A percentile compares a stretch with the other conserved stretches of the same genome.
Conservation (phyloP, 2,888 invertebrate species). For the Drosophila nr. fundita region DNA sequence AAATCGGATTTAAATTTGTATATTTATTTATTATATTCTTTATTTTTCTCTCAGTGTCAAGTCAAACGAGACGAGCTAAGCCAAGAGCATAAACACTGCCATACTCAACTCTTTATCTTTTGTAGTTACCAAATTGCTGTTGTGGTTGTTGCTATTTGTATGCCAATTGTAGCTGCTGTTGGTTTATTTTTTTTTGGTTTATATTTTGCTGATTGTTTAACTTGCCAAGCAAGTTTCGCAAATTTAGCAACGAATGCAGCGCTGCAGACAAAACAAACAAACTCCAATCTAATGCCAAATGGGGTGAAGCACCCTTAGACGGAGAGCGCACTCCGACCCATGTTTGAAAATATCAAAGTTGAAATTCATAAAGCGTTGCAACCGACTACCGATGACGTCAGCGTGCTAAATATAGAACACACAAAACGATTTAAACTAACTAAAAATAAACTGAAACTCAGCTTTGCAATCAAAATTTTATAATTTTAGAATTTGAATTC, state of each 20-base stretch:
- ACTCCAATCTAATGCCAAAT: slow-evolving; percentile 29
- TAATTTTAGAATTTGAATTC: slow-evolving; percentile 1
- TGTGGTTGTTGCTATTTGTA: slow-evolving; percentile 8
- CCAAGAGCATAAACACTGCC: slow-evolving; percentile 7
- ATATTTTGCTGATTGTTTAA: slow-evolving; percentile 32
- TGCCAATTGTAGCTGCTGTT: slow-evolving; percentile 47
- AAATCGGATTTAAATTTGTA: too few species aligned
- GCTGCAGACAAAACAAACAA: slow-evolving; percentile 31
- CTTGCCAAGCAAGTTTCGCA: slow-evolving; percentile 59
- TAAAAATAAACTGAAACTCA: neutral
- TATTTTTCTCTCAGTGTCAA: slow-evolving; percentile 9
- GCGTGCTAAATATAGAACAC: neutral
- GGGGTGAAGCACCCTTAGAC: slow-evolving; percentile 36
- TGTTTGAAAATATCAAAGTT: slow-evolving; percentile 69
- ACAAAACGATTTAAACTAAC: neutral
- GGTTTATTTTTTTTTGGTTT: slow-evolving; percentile 39
- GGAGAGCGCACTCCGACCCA: slow-evolving; percentile 18
- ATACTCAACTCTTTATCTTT: slow-evolving; percentile 4
- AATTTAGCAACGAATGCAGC: slow-evolving; percentile 64
- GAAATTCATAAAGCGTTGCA: slow-evolving; percentile 54
- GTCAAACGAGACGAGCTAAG: slow-evolving; percentile 12
- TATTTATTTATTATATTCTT: neutral
- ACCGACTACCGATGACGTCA: slow-evolving; percentile 9
- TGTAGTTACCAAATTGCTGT: slow-evolving; percentile 4
- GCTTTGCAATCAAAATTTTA: slow-evolving; percentile 4